Evolutionary conservation across 2,113 vertebrate genomes (phyloP).

Genomic region (Toxotes jaculatrix): DNA sequence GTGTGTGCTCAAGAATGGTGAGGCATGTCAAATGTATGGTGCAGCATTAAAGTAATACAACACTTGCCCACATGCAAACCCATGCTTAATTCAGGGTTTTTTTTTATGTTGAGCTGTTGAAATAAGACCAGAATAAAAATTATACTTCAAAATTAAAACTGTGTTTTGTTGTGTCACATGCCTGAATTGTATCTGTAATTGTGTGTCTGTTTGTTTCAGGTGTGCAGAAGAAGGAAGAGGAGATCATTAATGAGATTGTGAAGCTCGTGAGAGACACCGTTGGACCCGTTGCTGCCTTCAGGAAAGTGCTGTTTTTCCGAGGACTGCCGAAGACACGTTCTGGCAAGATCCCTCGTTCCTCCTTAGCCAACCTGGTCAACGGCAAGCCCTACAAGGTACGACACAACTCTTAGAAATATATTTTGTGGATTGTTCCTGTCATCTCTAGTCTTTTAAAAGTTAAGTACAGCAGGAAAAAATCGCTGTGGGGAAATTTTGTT

Average conservation of each 20-base stretch:
- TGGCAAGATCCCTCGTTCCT: conserved; percentile 94
- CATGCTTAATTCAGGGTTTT: no score
- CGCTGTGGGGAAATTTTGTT: not conserved
- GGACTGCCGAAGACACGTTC: conserved; percentile 95
- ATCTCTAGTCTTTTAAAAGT: not conserved
- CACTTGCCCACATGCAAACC: no score
- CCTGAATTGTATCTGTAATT: not conserved
- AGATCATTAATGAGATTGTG: conserved; percentile 87
- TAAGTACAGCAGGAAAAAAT: not conserved
- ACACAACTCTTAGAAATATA: not conserved
- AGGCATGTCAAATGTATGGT: conserved; percentile 59
- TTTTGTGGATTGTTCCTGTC: not conserved
- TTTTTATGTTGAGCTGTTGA: no score
- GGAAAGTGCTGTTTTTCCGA: conserved; percentile 89
- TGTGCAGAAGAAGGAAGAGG: conserved; percentile 74
- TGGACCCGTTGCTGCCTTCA: conserved; percentile 94
- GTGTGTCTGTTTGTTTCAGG: conserved; percentile 74
- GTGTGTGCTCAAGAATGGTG: conserved; percentile 92
- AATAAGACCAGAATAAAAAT: no score
- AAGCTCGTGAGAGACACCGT: conserved; percentile 87
- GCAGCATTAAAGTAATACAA: not conserved
- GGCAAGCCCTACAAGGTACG: conserved; percentile 91
- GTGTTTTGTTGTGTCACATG: not conserved
- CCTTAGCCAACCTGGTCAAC: conserved; percentile 90
- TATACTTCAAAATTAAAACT: not conserved